Evolutionary conservation across 2,888 invertebrate species (phyloP).

Genomic region (Cistogaster globosa): DNA sequence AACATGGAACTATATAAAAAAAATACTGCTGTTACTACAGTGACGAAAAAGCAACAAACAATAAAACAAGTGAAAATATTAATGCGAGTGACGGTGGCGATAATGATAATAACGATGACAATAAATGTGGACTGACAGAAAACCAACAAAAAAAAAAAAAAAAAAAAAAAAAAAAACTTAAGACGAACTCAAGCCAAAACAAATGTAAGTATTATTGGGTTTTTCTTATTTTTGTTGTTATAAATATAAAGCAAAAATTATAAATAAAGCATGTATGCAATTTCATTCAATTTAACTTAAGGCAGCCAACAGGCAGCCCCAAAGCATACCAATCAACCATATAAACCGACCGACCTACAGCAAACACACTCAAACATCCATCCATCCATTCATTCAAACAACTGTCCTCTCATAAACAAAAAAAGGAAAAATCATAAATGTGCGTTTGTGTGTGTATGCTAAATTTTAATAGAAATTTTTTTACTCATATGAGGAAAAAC

Average conservation of each 20-base stretch:
- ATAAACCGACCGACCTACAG: conserved; percentile 14
- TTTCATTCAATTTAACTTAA: conserved; percentile 60
- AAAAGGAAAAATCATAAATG: conserved; percentile 21
- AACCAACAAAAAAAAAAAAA: not conserved
- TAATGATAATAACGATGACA: conserved; percentile 31
- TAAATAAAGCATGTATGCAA: conserved; percentile 43
- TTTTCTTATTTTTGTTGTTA: conserved; percentile 1
- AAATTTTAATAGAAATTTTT: conserved; percentile 38
- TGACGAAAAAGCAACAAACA: too few relatives aligned
- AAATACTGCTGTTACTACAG: too few relatives aligned
- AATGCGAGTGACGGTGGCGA: not conserved
- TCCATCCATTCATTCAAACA: conserved; percentile 5
- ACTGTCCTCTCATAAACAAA: conserved; percentile 15
- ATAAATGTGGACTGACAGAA: not conserved
- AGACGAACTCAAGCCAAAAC: conserved; percentile 1
- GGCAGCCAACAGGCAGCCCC: conserved; percentile 25
- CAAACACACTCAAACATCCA: not conserved
- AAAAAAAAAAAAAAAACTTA: too few relatives aligned
- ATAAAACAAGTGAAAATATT: too few relatives aligned
- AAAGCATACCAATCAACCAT: conserved; percentile 36
- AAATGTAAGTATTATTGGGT: conserved; percentile 26
- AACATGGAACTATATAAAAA: too few relatives aligned
- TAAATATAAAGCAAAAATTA: not conserved
- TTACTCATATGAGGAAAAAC: conserved; percentile 27
- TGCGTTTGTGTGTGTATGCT: not conserved